Evolutionary conservation across 2,113 vertebrate genomes (phyloP).

Genomic region (Amazona guildingii): DNA sequence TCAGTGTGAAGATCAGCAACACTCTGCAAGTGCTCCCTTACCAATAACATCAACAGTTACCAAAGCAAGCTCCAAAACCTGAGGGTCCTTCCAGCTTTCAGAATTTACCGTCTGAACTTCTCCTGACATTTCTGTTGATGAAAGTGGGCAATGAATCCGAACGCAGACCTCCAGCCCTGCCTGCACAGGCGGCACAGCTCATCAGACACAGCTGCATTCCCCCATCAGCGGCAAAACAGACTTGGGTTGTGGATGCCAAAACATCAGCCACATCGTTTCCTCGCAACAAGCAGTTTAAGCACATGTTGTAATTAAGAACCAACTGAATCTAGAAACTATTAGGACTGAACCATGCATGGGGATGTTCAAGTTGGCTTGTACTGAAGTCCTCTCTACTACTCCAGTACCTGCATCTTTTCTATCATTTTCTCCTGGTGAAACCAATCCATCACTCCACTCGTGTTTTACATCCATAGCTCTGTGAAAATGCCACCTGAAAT

Average conservation of each 20-base stretch:
- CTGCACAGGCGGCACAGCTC: background rate
- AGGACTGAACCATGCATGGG: background rate
- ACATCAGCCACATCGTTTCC: background rate
- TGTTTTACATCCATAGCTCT: background rate
- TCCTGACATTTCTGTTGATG: background rate
- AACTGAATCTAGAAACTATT: background rate
- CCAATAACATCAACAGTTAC: background rate
- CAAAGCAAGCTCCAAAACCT: slow-evolving; percentile 1
- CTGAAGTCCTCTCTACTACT: background rate
- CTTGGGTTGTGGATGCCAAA: background rate
- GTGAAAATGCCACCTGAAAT: background rate
- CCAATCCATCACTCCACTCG: accelerated
- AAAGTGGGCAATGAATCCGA: background rate
- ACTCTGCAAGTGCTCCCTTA: background rate
- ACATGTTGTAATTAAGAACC: background rate
- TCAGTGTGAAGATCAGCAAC: background rate
- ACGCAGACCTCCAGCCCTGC: background rate
- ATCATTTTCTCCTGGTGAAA: background rate
- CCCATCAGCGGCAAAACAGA: background rate
- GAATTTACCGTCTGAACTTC: background rate
- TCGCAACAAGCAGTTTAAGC: background rate
- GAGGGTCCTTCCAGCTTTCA: background rate
- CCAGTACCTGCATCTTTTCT: background rate
- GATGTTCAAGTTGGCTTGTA: background rate
- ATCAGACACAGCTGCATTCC: background rate